Percentiles rank a stretch among this genome's conserved stretches.
Conservation (phyloP, 2,888 invertebrate species). For the Nezara viridula region DNA sequence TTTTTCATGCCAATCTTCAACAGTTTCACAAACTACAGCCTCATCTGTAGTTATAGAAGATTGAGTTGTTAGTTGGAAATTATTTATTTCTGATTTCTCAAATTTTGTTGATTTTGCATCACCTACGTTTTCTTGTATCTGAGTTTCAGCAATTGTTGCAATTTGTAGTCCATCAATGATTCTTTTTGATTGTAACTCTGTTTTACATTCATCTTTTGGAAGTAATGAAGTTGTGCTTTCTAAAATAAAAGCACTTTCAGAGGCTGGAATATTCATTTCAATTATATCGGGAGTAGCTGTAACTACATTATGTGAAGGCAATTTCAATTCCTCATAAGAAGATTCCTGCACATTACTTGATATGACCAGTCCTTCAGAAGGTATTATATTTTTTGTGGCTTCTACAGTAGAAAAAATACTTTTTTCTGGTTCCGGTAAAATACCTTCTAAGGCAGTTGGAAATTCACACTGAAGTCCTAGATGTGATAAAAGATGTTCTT, state of each 20-base stretch:
- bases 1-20: slow-evolving; percentile 47
- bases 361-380: slow-evolving; percentile 60
- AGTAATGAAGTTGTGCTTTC: slow-evolving; percentile 59
- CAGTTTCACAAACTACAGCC: slow-evolving; percentile 60
- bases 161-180: slow-evolving; percentile 58
- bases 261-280: slow-evolving; percentile 59
- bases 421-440: slow-evolving; percentile 15
- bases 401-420: slow-evolving; percentile 26
- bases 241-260: slow-evolving; percentile 58
- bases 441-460: slow-evolving; percentile 57
- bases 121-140: slow-evolving; percentile 53
- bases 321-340: slow-evolving; percentile 56
- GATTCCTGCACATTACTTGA: slow-evolving; percentile 54
- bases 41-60: slow-evolving; percentile 61
- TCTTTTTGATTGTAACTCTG: slow-evolving; percentile 55
- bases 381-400: slow-evolving; percentile 58
- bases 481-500: slow-evolving; percentile 66
- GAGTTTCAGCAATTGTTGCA: slow-evolving; percentile 56
- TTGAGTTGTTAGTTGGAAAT: slow-evolving; percentile 53
- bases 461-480: slow-evolving; percentile 61
- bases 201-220: slow-evolving; percentile 22
- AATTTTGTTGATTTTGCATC: background rate
- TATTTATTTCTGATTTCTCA: slow-evolving; percentile 28
- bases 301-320: slow-evolving; percentile 49
- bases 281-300: slow-evolving; percentile 59